Percentiles rank a stretch among this genome's conserved stretches.
phyloP scores from a whole-genome alignment of 2,113 vertebrate genomes.

The Thryonomys swinderianus region DNA sequence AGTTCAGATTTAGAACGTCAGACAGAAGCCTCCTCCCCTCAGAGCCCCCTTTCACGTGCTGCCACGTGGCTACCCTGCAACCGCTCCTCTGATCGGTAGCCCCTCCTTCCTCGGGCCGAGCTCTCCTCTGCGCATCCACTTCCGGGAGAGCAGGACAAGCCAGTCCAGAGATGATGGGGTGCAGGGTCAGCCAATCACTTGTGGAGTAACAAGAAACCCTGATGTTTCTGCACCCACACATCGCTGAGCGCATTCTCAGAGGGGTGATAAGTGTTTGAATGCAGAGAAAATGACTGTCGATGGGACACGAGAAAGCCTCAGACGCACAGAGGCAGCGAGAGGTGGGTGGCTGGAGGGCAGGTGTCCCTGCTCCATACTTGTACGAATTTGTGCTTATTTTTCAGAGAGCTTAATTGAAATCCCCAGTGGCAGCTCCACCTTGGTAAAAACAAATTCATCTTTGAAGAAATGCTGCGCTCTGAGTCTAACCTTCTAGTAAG shows the following conservation, averaged over 20 bases:
- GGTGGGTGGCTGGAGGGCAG: not conserved
- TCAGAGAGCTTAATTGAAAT: constrained; percentile 57
- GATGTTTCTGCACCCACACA: constrained; percentile 56
- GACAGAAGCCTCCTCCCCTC: no score
- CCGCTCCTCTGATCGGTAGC: accelerated
- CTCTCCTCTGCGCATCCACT: constrained; percentile 35
- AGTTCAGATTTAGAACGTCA: no score
- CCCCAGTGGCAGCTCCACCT: constrained; percentile 66
- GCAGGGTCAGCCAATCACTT: constrained; percentile 64
- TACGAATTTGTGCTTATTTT: constrained; percentile 73
- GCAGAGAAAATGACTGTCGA: constrained; percentile 60
- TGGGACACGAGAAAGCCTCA: constrained; percentile 36
- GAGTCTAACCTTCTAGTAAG: constrained; percentile 31
- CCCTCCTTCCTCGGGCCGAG: accelerated
- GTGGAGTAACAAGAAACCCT: constrained; percentile 63
- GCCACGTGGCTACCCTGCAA: accelerated
- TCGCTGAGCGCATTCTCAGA: constrained; percentile 68
- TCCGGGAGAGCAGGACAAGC: constrained; percentile 13
- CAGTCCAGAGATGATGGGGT: not conserved
- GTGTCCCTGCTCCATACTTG: constrained; percentile 23
- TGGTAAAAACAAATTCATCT: not conserved
- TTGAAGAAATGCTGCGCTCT: not conserved
- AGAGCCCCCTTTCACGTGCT: accelerated
- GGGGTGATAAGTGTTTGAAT: constrained; percentile 75
- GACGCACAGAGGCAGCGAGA: constrained; percentile 39